phyloP scores from a whole-genome alignment of 2,888 invertebrate genomes.

The Salticus scenicus region DNA sequence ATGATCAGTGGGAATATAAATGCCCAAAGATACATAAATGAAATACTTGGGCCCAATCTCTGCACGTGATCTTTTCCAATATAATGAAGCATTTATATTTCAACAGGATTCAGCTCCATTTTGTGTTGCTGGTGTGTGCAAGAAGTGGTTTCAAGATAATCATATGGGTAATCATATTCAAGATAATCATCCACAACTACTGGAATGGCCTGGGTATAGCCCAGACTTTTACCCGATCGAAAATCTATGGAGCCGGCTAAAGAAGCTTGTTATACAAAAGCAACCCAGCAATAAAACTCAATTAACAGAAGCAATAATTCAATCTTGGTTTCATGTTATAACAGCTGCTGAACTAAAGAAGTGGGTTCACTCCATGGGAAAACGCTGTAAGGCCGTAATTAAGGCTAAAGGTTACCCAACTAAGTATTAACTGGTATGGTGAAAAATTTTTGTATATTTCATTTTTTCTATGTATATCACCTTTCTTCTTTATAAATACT shows the following conservation, averaged over 20 bases:
- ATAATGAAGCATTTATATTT: too few species aligned
- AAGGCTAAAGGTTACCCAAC: too few species aligned
- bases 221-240: not conserved
- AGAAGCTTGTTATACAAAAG: too few species aligned
- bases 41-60: slow-evolving; percentile 25
- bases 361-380: slow-evolving; percentile 7
- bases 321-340: too few species aligned
- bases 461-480: too few species aligned
- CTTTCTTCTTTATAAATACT: too few species aligned
- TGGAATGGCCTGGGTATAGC: slow-evolving; percentile 18
- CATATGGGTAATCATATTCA: not conserved
- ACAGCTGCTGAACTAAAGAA: not conserved
- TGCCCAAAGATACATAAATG: slow-evolving; percentile 22
- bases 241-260: not conserved
- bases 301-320: too few species aligned
- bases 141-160: too few species aligned
- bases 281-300: too few species aligned
- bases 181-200: slow-evolving; percentile 7
- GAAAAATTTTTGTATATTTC: not conserved
- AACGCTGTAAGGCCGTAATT: too few species aligned
- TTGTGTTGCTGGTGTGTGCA: not conserved
- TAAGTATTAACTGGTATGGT: too few species aligned
- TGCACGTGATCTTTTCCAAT: not conserved
- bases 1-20: slow-evolving; percentile 19
- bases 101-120: not conserved